phyloP scores from a whole-genome alignment of 2,888 invertebrate genomes.

The Griposia aprilina region DNA sequence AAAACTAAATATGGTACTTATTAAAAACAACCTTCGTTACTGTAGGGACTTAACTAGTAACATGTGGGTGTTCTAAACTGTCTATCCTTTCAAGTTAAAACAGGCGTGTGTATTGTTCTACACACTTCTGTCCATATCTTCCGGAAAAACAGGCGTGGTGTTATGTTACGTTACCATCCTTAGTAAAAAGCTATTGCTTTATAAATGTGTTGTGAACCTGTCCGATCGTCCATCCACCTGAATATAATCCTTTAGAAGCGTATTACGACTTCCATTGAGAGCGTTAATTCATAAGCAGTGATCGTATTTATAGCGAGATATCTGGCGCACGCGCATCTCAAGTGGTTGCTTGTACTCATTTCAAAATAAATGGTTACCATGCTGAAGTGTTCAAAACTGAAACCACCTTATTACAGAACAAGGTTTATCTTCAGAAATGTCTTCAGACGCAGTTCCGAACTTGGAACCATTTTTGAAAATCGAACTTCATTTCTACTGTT shows the following conservation, averaged over 20 bases:
- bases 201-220: constrained; percentile 18
- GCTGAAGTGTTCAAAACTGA: not conserved
- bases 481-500: no score
- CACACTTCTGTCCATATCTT: no score
- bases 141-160: no score
- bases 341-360: constrained; percentile 46
- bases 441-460: no score
- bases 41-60: not conserved
- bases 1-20: not conserved
- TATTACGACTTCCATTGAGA: constrained; percentile 50
- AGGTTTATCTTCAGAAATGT: not conserved
- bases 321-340: constrained; percentile 51
- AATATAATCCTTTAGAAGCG: constrained; percentile 46
- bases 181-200: constrained; percentile 7
- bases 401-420: not conserved
- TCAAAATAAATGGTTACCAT: constrained; percentile 28
- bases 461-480: not conserved
- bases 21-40: not conserved
- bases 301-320: constrained; percentile 63
- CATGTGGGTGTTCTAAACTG: constrained; percentile 9
- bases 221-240: constrained; percentile 33
- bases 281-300: constrained; percentile 55
- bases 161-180: not conserved
- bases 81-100: no score
- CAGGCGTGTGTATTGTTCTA: no score